Evolutionary conservation across 2,113 vertebrate species (phyloP).

Genomic region (Neogobius melanostomus): DNA sequence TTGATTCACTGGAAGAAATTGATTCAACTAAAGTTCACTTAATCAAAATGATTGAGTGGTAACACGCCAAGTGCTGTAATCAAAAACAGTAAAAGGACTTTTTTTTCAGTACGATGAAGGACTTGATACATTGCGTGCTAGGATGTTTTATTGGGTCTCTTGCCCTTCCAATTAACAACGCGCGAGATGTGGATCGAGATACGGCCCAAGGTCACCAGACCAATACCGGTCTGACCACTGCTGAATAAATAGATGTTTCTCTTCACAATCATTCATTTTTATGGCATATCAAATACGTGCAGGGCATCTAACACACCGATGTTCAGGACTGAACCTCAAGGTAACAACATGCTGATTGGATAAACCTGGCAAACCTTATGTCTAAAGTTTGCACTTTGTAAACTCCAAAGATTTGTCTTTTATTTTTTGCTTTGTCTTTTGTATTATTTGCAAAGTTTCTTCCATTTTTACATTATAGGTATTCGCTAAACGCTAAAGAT

Average conservation of each 20-base stretch:
- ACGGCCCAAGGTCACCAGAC: slow-evolving; percentile 56
- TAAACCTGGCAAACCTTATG: not conserved
- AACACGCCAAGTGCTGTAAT: slow-evolving; percentile 53
- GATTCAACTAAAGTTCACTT: slow-evolving; percentile 65
- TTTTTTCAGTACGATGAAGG: slow-evolving; percentile 23
- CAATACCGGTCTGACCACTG: slow-evolving; percentile 27
- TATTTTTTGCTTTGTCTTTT: too few species aligned
- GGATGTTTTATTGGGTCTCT: slow-evolving; percentile 25
- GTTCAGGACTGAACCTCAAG: slow-evolving; percentile 12
- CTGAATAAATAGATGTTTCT: slow-evolving; percentile 34
- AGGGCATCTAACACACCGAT: slow-evolving; percentile 8
- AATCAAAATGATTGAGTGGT: slow-evolving; percentile 49
- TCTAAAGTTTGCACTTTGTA: not conserved
- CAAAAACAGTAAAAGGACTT: slow-evolving; percentile 43
- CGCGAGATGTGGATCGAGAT: slow-evolving; percentile 58
- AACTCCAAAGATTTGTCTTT: too few species aligned
- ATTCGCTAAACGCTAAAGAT: not conserved
- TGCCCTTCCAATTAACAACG: slow-evolving; percentile 41
- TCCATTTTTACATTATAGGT: not conserved
- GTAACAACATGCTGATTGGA: slow-evolving; percentile 16
- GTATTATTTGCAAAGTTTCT: not conserved
- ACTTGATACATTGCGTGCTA: slow-evolving; percentile 39
- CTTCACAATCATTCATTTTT: slow-evolving; percentile 33
- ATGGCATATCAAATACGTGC: slow-evolving; percentile 12
- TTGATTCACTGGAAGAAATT: slow-evolving; percentile 52